Conservation (phyloP, 1,140 invertebrate species). For the Drosophila pseudoobscura region DNA sequence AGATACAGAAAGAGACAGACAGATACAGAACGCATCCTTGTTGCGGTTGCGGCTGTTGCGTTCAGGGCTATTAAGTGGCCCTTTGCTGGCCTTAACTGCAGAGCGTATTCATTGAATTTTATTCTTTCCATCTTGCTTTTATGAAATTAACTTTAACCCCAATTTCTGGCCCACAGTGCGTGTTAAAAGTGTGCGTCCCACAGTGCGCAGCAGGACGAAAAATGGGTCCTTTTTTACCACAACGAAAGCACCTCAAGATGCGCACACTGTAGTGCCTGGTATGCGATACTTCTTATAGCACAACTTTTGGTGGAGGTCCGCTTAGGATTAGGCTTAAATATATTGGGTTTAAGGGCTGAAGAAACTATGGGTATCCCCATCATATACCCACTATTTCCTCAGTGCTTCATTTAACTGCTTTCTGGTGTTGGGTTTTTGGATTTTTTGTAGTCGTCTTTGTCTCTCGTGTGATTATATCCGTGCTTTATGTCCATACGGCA, state of each 20-base stretch:
- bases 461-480: background rate
- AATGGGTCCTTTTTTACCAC: background rate
- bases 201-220: constrained; percentile 7
- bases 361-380: no score
- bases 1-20: no score
- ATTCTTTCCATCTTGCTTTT: constrained; percentile 21
- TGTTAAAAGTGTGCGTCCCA: constrained; percentile 3
- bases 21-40: constrained; percentile 85
- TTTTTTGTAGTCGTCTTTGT: background rate
- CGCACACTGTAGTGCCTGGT: constrained; percentile 48
- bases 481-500: background rate
- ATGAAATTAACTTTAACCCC: constrained; percentile 16
- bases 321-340: background rate
- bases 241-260: constrained; percentile 50
- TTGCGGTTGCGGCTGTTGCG: constrained; percentile 86
- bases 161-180: constrained; percentile 14
- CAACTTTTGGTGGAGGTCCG: constrained; percentile 27
- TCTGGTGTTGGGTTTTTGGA: no score
- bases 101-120: constrained; percentile 28
- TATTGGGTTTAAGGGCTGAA: background rate
- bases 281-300: constrained; percentile 32
- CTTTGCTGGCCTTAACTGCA: constrained; percentile 19
- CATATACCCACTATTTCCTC: no score
- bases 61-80: constrained; percentile 83
- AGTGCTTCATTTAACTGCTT: no score